Conservation (phyloP, 2,113 vertebrate species). For the Hystrix cristata region DNA sequence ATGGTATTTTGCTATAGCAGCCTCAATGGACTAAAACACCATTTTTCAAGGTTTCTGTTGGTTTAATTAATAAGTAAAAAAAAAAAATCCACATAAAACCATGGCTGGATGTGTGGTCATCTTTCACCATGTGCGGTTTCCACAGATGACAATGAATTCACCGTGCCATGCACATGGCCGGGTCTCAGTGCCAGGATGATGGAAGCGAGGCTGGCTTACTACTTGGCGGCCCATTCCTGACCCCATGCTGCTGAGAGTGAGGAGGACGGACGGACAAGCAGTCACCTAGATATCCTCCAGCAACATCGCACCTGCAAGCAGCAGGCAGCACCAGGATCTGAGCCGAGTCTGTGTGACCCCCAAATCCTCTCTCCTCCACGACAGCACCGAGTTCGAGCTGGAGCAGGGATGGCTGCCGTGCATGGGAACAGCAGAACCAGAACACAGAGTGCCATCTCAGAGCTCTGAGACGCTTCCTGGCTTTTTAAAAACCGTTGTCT, state of each 20-base stretch:
- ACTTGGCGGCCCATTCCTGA: not conserved
- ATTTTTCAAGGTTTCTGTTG: constrained; percentile 5
- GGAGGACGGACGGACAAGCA: not conserved
- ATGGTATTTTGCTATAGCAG: not conserved
- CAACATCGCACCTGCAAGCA: not conserved
- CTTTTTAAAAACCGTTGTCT: not conserved
- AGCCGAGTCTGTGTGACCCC: not conserved
- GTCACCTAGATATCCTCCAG: not conserved
- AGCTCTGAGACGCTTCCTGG: not conserved
- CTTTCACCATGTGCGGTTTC: not conserved
- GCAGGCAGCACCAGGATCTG: not conserved
- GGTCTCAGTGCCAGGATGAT: not conserved
- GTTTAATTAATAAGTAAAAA: not conserved
- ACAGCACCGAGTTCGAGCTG: not conserved
- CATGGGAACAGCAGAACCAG: not conserved
- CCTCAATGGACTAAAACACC: not conserved
- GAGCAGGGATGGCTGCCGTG: not conserved
- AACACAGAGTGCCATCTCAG: not conserved
- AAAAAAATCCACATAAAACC: constrained; percentile 16
- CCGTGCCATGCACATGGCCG: not conserved
- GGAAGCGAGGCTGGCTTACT: not conserved
- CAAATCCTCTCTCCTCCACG: not conserved
- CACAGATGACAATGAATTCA: not conserved
- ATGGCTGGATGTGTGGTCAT: not conserved
- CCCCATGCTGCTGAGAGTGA: not conserved